These are phyloP conservation scores for Oryzias dopingdopingensis DNA, from an alignment of 2,797 vertebrate genomes.

Conservation along the genomic window DNA sequence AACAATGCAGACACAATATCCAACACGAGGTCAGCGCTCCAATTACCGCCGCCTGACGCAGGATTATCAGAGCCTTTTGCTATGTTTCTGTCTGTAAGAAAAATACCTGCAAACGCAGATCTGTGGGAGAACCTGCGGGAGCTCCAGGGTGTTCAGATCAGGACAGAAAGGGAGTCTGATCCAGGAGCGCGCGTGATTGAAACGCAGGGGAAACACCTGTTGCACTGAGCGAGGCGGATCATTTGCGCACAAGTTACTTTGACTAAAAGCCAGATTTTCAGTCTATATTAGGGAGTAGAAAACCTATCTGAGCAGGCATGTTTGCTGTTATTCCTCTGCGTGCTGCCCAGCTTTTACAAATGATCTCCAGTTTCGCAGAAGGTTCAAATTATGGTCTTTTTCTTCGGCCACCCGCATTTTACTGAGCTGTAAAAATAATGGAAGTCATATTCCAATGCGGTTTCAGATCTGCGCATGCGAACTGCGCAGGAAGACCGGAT, in stretches of 20 bases:
- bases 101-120: slow-evolving; percentile 35
- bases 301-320: background rate
- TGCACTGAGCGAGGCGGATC: too few species aligned
- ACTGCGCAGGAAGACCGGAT: background rate
- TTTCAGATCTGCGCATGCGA: slow-evolving; percentile 47
- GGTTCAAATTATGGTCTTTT: slow-evolving; percentile 65
- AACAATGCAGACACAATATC: slow-evolving; percentile 38
- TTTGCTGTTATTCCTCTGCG: slow-evolving; percentile 53
- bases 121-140: slow-evolving; percentile 4
- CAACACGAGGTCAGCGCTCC: slow-evolving; percentile 28
- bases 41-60: slow-evolving; percentile 33
- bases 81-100: slow-evolving; percentile 19
- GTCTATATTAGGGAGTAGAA: too few species aligned
- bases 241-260: too few species aligned
- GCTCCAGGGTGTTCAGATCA: too few species aligned
- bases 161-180: too few species aligned
- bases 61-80: slow-evolving; percentile 45
- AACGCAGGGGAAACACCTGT: too few species aligned
- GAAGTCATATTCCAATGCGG: slow-evolving; percentile 75
- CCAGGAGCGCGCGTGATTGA: too few species aligned
- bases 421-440: slow-evolving; percentile 77
- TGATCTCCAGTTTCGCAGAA: slow-evolving; percentile 47
- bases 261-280: too few species aligned
- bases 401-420: slow-evolving; percentile 77
- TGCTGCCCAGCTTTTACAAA: slow-evolving; percentile 68